phyloP scores from a whole-genome alignment of 2,888 invertebrate genomes.

The Malthinus flaveolus region DNA sequence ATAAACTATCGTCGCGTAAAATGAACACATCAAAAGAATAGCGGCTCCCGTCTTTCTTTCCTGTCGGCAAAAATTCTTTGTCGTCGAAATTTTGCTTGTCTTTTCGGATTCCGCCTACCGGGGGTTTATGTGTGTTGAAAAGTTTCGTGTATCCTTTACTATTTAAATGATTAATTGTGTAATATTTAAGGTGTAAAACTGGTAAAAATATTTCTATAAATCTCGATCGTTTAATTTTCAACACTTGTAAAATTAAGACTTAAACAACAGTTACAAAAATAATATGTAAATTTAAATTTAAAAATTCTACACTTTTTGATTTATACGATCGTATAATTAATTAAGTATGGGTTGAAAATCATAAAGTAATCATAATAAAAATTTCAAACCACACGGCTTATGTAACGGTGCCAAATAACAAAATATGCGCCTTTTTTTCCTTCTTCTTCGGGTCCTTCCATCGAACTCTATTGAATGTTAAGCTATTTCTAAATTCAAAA shows the following conservation, averaged over 20 bases:
- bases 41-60: conserved; percentile 18
- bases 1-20: conserved; percentile 22
- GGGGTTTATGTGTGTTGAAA: conserved; percentile 13
- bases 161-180: too few species aligned
- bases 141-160: conserved; percentile 5
- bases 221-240: too few species aligned
- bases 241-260: too few species aligned
- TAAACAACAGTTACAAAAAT: too few species aligned
- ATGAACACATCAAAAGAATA: conserved; percentile 24
- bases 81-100: conserved; percentile 11
- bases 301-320: neutral
- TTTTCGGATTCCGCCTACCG: conserved; percentile 18
- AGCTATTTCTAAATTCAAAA: conserved; percentile 6
- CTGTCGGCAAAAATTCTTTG: conserved; percentile 22
- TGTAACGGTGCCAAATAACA: conserved; percentile 4
- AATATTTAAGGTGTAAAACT: too few species aligned
- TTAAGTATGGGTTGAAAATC: neutral
- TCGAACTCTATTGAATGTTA: conserved; percentile 4
- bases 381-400: neutral
- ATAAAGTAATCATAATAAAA: conserved; percentile 5
- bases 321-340: neutral
- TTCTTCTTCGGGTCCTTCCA: neutral
- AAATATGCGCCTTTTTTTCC: neutral
- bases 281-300: too few species aligned
- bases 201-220: too few species aligned